A percentile compares a stretch with the other conserved stretches of the same genome.
phyloP scores from a whole-genome alignment of 1,140 invertebrate genomes.

The Drepana arcuata region DNA sequence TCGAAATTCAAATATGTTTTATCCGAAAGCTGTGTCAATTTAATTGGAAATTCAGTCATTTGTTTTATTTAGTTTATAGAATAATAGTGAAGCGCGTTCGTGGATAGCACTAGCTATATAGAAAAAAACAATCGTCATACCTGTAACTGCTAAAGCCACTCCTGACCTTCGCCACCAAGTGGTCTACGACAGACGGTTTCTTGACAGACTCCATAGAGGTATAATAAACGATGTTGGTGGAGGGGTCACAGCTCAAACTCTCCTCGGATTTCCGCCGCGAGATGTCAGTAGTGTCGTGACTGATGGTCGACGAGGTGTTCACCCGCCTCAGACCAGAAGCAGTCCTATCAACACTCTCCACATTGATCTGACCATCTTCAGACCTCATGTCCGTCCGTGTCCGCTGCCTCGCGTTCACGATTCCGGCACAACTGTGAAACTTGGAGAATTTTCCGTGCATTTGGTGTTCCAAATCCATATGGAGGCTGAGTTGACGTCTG shows the following conservation, averaged over 20 bases:
- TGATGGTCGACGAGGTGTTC: constrained; percentile 3
- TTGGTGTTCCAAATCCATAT: constrained; percentile 34
- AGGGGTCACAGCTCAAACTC: constrained; percentile 30
- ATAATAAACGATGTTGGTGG: constrained; percentile 42
- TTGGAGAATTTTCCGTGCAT: constrained; percentile 32
- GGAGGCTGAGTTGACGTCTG: constrained; percentile 39
- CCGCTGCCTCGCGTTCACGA: constrained; percentile 14
- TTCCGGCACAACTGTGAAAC: constrained; percentile 42
- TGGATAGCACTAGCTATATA: background rate
- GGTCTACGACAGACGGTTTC: constrained; percentile 22
- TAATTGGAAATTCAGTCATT: background rate
- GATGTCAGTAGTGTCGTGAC: constrained; percentile 6
- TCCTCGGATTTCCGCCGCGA: constrained; percentile 17
- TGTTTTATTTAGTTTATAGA: background rate
- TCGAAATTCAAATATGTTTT: background rate
- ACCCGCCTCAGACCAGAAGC: constrained; percentile 2
- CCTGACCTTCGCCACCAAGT: constrained; percentile 21
- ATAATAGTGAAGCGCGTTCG: background rate
- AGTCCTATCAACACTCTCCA: constrained; percentile 8
- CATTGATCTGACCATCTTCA: constrained; percentile 16
- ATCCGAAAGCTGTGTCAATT: background rate
- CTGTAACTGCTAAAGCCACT: constrained; percentile 31
- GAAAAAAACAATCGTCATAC: background rate
- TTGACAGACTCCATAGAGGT: constrained; percentile 30
- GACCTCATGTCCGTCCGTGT: constrained; percentile 9